These are phyloP conservation scores for Nyctalus aviator DNA, from an alignment of 2,797 vertebrate genomes.

Conservation along the genomic window DNA sequence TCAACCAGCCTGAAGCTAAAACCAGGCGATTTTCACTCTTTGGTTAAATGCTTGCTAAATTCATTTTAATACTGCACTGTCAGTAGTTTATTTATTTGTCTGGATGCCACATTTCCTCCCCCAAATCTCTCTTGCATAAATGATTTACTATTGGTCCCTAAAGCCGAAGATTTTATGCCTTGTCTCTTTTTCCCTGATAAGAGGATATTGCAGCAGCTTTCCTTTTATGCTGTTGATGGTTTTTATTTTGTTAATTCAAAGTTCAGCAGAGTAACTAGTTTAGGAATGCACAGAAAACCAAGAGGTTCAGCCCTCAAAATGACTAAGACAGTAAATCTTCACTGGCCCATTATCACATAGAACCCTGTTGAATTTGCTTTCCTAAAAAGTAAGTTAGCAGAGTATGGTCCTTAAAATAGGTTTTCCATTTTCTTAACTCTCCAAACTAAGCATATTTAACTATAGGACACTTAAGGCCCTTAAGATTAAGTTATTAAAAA, in stretches of 20 bases:
- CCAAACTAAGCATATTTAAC: slow-evolving; percentile 75
- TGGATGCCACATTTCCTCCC: slow-evolving; percentile 69
- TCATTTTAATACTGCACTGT: slow-evolving; percentile 81
- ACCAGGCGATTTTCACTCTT: slow-evolving; percentile 61
- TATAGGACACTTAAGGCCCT: slow-evolving; percentile 62
- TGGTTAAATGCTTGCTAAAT: slow-evolving; percentile 69
- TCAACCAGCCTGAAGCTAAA: slow-evolving; percentile 57
- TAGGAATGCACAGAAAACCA: slow-evolving; percentile 70
- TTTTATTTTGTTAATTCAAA: slow-evolving; percentile 82
- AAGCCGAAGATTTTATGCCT: slow-evolving; percentile 78
- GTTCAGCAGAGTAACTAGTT: slow-evolving; percentile 79
- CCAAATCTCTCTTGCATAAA: slow-evolving; percentile 81
- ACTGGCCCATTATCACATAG: slow-evolving; percentile 65
- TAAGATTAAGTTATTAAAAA: slow-evolving; percentile 79
- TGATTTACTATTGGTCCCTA: slow-evolving; percentile 81
- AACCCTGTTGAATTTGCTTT: slow-evolving; percentile 78
- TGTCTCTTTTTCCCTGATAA: slow-evolving; percentile 81
- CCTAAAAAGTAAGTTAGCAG: slow-evolving; percentile 73
- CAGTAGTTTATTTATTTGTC: slow-evolving; percentile 81
- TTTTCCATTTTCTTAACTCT: slow-evolving; percentile 78
- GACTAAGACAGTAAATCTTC: slow-evolving; percentile 79
- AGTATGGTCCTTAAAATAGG: slow-evolving; percentile 78
- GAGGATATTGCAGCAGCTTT: slow-evolving; percentile 75
- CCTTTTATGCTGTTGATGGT: slow-evolving; percentile 67
- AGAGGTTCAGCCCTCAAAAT: slow-evolving; percentile 65